Percentiles rank a stretch among this genome's conserved stretches.
phyloP scores from a whole-genome alignment of 2,113 vertebrate genomes.

The Mixornis gularis region DNA sequence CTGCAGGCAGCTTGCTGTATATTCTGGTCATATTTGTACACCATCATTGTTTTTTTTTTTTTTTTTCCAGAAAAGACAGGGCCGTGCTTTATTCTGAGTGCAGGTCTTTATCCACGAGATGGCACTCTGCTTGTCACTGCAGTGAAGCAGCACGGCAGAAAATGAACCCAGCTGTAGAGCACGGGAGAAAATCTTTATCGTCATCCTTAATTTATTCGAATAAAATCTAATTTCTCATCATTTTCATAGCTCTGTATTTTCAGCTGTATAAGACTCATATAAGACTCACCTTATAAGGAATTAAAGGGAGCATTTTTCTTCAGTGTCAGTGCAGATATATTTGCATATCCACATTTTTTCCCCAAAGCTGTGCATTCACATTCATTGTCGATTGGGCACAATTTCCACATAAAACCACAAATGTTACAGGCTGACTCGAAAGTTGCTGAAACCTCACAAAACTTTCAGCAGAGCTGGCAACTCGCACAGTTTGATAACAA shows the following conservation, averaged over 20 bases:
- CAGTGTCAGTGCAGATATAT: background rate
- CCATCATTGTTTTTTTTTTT: background rate
- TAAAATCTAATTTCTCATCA: background rate
- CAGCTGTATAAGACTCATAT: background rate
- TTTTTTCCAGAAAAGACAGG: background rate
- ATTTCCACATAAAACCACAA: background rate
- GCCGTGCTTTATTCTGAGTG: background rate
- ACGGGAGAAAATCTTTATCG: background rate
- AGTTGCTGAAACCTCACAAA: background rate
- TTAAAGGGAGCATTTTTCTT: background rate
- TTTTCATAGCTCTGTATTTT: background rate
- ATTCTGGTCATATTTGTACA: background rate
- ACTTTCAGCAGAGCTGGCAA: background rate
- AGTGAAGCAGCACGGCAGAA: background rate
- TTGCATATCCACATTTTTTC: background rate
- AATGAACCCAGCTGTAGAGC: background rate
- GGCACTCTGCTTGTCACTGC: conserved; percentile 60
- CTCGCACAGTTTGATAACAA: background rate
- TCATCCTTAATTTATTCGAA: background rate
- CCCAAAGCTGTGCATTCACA: background rate
- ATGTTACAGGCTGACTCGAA: background rate
- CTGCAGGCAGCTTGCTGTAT: background rate
- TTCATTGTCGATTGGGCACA: background rate
- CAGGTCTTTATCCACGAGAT: conserved; percentile 67
- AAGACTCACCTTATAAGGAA: background rate